Evolutionary conservation across 1,140 invertebrate genomes (phyloP).

Genomic region (Chironomus tepperi): DNA sequence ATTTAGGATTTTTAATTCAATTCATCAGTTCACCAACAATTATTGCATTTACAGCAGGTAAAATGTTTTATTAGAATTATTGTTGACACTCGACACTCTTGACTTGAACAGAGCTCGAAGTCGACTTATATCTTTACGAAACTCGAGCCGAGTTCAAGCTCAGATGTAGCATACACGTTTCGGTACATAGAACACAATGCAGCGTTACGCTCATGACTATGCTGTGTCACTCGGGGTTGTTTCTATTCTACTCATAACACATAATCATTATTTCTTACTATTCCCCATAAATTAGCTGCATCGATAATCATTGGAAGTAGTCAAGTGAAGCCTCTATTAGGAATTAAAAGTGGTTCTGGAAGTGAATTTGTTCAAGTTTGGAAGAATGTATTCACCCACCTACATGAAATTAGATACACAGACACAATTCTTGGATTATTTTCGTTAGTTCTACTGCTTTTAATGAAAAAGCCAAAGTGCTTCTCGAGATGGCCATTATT

Average conservation of each 20-base stretch:
- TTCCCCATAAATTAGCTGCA: too few relatives aligned
- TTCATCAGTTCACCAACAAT: conserved; percentile 92
- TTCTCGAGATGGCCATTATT: conserved; percentile 57
- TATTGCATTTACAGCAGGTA: conserved; percentile 75
- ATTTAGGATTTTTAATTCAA: conserved; percentile 85
- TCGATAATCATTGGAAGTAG: conserved; percentile 85
- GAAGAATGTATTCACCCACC: neutral
- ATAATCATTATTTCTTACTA: too few relatives aligned
- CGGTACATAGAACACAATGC: too few relatives aligned
- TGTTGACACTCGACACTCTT: too few relatives aligned
- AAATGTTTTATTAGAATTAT: too few relatives aligned
- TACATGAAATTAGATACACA: neutral
- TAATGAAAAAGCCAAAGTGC: neutral
- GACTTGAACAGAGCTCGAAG: too few relatives aligned
- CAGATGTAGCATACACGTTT: too few relatives aligned
- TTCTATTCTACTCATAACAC: too few relatives aligned
- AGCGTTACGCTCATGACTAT: too few relatives aligned
- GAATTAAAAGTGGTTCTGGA: conserved; percentile 47
- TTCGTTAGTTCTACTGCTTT: neutral
- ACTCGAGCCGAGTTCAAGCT: too few relatives aligned
- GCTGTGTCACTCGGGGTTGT: too few relatives aligned
- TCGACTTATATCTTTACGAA: too few relatives aligned
- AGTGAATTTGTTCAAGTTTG: neutral
- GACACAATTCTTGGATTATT: neutral
- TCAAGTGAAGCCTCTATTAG: conserved; percentile 76